These are phyloP conservation scores for Proisotoma minuta DNA, from an alignment of 2,888 invertebrate genomes.

Conservation along the genomic window DNA sequence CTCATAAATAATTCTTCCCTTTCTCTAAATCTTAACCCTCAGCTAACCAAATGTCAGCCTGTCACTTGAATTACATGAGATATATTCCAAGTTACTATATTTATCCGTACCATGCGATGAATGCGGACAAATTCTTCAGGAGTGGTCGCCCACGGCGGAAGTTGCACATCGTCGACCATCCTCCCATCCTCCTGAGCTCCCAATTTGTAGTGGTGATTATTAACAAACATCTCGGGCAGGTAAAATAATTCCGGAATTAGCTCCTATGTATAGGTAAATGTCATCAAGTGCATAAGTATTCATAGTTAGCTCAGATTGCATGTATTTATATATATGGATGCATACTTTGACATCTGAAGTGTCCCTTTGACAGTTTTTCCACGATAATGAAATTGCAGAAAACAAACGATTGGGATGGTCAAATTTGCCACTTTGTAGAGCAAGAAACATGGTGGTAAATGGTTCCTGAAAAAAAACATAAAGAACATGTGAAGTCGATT, in stretches of 20 bases:
- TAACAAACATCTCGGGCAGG: slow-evolving; percentile 97
- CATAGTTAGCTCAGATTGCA: no score
- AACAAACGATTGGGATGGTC: slow-evolving; percentile 97
- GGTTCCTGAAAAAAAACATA: slow-evolving; percentile 68
- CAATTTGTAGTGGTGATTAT: slow-evolving; percentile 75
- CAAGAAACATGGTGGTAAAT: slow-evolving; percentile 97
- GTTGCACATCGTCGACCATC: slow-evolving; percentile 74
- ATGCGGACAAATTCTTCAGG: slow-evolving; percentile 97
- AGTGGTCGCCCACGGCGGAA: slow-evolving; percentile 95
- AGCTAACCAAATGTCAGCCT: not conserved
- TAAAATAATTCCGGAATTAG: slow-evolving; percentile 98
- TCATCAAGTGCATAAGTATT: no score
- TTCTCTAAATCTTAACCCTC: not conserved
- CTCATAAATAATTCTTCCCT: slow-evolving; percentile 14
- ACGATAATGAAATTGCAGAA: slow-evolving; percentile 87
- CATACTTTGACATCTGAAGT: slow-evolving; percentile 94
- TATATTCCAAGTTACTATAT: no score
- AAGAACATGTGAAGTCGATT: slow-evolving; percentile 13
- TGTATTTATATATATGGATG: not conserved
- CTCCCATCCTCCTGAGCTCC: slow-evolving; percentile 81
- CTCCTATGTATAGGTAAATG: slow-evolving; percentile 59
- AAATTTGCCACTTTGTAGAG: slow-evolving; percentile 97
- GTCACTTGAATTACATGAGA: no score
- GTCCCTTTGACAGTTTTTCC: slow-evolving; percentile 98
- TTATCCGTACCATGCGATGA: slow-evolving; percentile 86